These are phyloP conservation scores for Channa striata DNA, from an alignment of 2,797 vertebrate genomes.

Conservation along the genomic window DNA sequence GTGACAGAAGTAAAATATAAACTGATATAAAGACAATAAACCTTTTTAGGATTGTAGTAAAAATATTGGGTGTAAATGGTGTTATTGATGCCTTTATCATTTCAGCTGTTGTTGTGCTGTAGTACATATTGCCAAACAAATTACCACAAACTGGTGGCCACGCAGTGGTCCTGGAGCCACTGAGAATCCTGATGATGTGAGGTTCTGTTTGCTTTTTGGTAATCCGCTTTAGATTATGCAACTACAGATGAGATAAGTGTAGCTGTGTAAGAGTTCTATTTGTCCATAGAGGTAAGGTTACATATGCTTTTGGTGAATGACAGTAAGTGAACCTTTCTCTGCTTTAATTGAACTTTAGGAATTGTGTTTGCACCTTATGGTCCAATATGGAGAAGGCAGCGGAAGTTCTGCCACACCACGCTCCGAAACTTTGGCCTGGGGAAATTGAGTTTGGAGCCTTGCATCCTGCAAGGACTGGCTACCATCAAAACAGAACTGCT, in stretches of 20 bases:
- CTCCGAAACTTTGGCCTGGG: conserved; percentile 94
- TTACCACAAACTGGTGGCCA: too few species aligned
- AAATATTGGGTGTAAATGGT: too few species aligned
- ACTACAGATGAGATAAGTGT: too few species aligned
- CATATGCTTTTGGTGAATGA: background rate
- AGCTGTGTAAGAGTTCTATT: background rate
- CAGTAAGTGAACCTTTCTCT: background rate
- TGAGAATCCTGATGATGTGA: background rate
- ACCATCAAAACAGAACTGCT: conserved; percentile 89
- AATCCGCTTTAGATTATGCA: too few species aligned
- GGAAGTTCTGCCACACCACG: conserved; percentile 92
- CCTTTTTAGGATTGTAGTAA: too few species aligned
- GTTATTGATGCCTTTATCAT: too few species aligned
- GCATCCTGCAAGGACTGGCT: conserved; percentile 88
- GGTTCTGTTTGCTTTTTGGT: too few species aligned
- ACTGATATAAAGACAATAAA: too few species aligned
- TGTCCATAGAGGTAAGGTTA: background rate
- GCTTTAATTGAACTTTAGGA: conserved; percentile 77
- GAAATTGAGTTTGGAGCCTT: conserved; percentile 92
- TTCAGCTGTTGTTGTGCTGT: too few species aligned
- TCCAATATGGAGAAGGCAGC: conserved; percentile 91
- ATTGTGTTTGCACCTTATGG: conserved; percentile 95
- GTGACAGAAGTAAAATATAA: too few species aligned
- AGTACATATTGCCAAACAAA: too few species aligned
- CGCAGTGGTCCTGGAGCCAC: too few species aligned